phyloP scores from a whole-genome alignment of 2,797 vertebrate species.

The Echiichthys vipera region DNA sequence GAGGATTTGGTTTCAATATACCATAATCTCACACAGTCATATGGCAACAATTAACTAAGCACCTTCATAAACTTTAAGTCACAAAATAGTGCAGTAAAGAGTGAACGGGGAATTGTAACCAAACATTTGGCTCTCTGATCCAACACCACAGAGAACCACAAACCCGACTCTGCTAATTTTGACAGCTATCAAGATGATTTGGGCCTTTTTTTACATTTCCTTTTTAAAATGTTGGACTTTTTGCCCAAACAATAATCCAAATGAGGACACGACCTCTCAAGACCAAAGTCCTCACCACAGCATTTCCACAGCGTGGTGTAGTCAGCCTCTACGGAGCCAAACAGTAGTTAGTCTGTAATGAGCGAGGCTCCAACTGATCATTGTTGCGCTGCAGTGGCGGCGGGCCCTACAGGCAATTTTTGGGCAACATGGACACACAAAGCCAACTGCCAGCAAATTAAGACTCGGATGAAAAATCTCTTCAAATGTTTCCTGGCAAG shows the following conservation, averaged over 20 bases:
- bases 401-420: conserved; percentile 54
- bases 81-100: conserved; percentile 3
- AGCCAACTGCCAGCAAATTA: conserved; percentile 70
- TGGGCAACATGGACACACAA: conserved; percentile 58
- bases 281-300: conserved; percentile 33
- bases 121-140: conserved; percentile 16
- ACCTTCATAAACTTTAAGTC: no score
- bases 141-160: conserved; percentile 2
- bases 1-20: conserved; percentile 1
- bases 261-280: conserved; percentile 34
- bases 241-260: conserved; percentile 20
- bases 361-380: conserved; percentile 59
- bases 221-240: conserved; percentile 16
- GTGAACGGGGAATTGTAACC: conserved; percentile 23
- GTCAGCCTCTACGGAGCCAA: conserved; percentile 52
- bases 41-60: conserved; percentile 3
- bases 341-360: conserved; percentile 68
- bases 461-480: conserved; percentile 62
- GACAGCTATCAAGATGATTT: neutral
- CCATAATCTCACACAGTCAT: neutral
- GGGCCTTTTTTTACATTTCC: neutral
- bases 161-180: neutral
- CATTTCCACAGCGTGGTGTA: conserved; percentile 36
- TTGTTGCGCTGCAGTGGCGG: conserved; percentile 43
- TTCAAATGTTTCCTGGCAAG: conserved; percentile 82